A percentile compares a stretch with the other conserved stretches of the same genome.
Conservation (phyloP, 1,140 invertebrate genomes). For the Planococcus citri region DNA sequence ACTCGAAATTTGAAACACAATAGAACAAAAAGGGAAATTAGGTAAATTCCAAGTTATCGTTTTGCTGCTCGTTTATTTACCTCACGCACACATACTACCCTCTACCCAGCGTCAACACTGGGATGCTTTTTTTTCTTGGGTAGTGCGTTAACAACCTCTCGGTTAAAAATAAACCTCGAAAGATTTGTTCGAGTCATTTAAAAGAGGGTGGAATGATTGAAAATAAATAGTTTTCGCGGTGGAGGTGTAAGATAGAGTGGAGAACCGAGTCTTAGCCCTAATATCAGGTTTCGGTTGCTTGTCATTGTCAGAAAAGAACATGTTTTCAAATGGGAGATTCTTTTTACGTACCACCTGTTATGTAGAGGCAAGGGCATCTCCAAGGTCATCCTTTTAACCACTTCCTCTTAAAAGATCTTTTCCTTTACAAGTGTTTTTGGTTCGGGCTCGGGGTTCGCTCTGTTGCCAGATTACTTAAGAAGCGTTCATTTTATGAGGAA, state of each 20-base stretch:
- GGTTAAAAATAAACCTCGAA: neutral
- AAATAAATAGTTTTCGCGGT: slow-evolving; percentile 3
- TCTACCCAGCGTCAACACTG: no score
- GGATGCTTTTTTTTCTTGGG: no score
- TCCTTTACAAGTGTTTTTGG: slow-evolving; percentile 1
- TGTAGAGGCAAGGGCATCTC: neutral
- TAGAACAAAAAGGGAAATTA: no score
- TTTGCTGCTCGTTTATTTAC: no score
- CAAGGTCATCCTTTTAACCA: neutral
- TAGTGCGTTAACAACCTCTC: no score
- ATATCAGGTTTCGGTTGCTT: slow-evolving; percentile 2
- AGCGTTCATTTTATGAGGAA: no score
- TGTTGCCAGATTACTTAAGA: no score
- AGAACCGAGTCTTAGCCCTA: neutral
- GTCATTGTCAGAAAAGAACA: neutral
- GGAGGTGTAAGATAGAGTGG: neutral
- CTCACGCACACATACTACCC: no score
- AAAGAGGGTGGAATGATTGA: neutral
- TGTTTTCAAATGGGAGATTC: neutral
- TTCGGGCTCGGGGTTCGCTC: no score
- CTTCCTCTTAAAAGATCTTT: neutral
- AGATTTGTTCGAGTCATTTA: neutral
- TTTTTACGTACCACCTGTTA: slow-evolving; percentile 3
- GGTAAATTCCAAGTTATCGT: no score
- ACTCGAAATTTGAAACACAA: no score